Conservation (phyloP, 2,113 vertebrate species). For the Puma concolor region DNA sequence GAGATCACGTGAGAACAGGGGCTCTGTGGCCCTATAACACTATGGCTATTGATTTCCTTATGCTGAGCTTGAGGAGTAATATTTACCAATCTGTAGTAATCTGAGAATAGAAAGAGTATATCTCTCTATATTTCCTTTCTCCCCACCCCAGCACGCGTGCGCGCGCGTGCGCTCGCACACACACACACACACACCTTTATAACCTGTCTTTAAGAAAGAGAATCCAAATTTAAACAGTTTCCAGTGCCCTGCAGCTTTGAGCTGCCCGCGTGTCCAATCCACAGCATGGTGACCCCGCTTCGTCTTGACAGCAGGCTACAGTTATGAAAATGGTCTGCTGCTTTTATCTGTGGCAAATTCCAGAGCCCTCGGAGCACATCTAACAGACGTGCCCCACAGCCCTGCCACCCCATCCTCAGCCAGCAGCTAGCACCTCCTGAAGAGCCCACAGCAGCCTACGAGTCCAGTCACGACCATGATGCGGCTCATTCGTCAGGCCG, state of each 20-base stretch:
- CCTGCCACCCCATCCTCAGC: not conserved
- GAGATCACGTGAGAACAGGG: accelerated
- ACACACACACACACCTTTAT: not conserved
- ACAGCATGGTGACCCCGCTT: accelerated
- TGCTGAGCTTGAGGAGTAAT: not conserved
- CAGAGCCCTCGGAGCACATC: accelerated
- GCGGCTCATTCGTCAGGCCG: accelerated
- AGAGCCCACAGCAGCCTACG: not conserved
- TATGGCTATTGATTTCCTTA: not conserved
- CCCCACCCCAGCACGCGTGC: not conserved
- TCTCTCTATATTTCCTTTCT: not conserved
- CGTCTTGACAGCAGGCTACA: not conserved
- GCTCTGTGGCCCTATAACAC: not conserved
- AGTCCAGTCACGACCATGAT: accelerated
- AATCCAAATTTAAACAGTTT: not conserved
- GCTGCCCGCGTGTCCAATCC: not conserved
- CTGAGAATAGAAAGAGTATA: not conserved
- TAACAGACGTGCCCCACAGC: not conserved
- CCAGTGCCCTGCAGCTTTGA: not conserved
- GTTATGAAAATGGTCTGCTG: not conserved
- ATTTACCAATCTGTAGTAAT: not conserved
- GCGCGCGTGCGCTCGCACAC: no score
- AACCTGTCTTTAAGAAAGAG: not conserved
- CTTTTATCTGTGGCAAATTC: not conserved
- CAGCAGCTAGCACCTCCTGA: no score